Evolutionary conservation across 1,140 invertebrate genomes (phyloP), one percentile per base, ranked within the genome.

Genomic region (Drosophila nasuta): DNA sequence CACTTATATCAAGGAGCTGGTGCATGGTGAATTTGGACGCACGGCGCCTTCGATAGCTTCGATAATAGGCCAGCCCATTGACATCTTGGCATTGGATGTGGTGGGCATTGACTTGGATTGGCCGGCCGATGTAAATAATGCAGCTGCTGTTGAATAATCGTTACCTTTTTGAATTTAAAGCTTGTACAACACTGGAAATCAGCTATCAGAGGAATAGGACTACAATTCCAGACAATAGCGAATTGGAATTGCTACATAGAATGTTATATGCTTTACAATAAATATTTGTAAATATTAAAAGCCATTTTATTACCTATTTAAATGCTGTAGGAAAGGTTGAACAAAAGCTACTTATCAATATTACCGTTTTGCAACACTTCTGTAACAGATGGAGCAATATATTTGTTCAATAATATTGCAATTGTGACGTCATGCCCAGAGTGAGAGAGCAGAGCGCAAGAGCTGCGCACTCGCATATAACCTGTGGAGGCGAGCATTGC

Each of bases 1-100:
- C 45, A 99, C 98, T 1, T 99, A 99, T 91, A 95, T 99, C 0
- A 99, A 99, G 93, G 98, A 99, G 93, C 98, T 99, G 94, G 96
- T 98, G 13, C 98, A 99, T 93, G 97, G 98, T 1, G 98, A 99
- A 93, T 97, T 99, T 92, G 96, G 97, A 11, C 94, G 98, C 45
- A 98, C 98, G 0, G 92, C 91, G 10, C 98, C 98, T 0, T 94
- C 94, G 1, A 93, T 95, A 60, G 66, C 91, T 51, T 91, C 91
- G 5, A 93, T 94, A 20, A 75, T 95, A 17, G 93, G 94, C 41
- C 94, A 94, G 70, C 95, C 96, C 91, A 96, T 98, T 28, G 96
- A 97, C 83, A 95, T 97, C 74, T 93, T 95, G 17, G 94, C 95
- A 7, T 92, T 96, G 3, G 96, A 96, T 87, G 96, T 96, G 0